Base-by-base conservation (phyloP, 2,888 invertebrate species). In the Sinodicranocentrus sp. region DNA sequence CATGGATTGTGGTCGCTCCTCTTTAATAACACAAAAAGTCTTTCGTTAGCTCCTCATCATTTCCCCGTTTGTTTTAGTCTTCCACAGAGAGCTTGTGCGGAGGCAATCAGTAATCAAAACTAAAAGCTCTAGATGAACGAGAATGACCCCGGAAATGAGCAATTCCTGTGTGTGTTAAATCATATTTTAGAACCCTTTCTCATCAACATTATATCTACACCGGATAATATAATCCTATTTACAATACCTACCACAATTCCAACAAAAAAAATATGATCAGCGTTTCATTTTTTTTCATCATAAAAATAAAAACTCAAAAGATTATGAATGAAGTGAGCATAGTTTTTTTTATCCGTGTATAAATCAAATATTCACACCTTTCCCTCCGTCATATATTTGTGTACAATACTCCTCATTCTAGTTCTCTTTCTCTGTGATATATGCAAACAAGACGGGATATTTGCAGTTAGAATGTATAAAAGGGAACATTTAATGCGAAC, bases 311-410 rank as follows among this genome's bases (percentile, higher is more conserved):
- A 52, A n/a, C 17, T 17, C 52, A n/a, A 6, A 52, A 5, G n/a
- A 48, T 48, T 48, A 57, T 17, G 57, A 57, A 43, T 67, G 67
- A 77, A 17, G 15, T 39, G 39, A 10, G 23, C 28, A 54, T 33
- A 17, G 25, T 21, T 43, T 48, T 48, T 19, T 26, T 68, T 67
- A 57, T 68, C 57, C 57, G 19, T 39, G 26, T 68, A 19, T 54
- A 43, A 77, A 68, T 68, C 57, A 77, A 43, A 2, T 57, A 77
- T 77, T 77, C 59, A 77, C 77, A 77, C 77, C 77, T 77, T 77
- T 68, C 26, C 6, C 17, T n/a, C n/a, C n/a, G n/a, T n/a, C 23
- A 57, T 8, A 3, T 57, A n/a, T n/a, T 52, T 17, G 6, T 10
- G 13, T 52, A 52, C 17, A 10, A 52, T 52, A 5, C 52, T 10